Base-by-base conservation (phyloP, 1,140 invertebrate genomes). In the Melipona quadrifasciata region DNA sequence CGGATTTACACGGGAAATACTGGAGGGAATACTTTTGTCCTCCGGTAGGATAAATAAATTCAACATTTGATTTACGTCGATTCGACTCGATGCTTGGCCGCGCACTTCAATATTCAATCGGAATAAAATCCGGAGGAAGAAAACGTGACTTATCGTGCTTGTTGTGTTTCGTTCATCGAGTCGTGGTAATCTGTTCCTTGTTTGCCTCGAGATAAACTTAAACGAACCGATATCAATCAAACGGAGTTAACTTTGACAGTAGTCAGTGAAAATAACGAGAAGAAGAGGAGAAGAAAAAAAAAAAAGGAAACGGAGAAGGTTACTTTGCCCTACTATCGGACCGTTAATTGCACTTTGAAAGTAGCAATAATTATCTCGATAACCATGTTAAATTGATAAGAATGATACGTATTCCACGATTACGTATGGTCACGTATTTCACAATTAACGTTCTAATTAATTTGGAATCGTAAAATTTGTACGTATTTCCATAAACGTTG, bases 41-140 rank as follows among this genome's bases (percentile, higher is more conserved):
- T 12, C 21, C 4, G 65, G 47, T 51, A 75, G 71, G 58, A 65
- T 73, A 82, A 82, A 75, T 47, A 73, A 82, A 64, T 75, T 53
- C 71, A 82, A 21, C 72, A 64, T 75, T 75, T 82, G n/a, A 75
- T 74, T 82, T 82, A 82, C 39, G 6, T 47, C 6, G 39, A 10
- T 47, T 82, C 19, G 80, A 82, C 67, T 67, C 19, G 47, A 82
- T 67, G 34, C 80, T 82, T 82, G 80, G 75, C 71, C 72, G 47
- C 75, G 47, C 47, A 82, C 58, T 82, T 55, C 71, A 64, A 51
- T 75, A 82, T 82, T 65, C 80, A 74, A 64, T 82, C 8, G 19
- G 80, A 64, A 82, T 82, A 39, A 82, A 75, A 82, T 65, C 65
- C 27, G 65, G 71, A 64, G 58, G 27, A 82, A 82, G n/a, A 55